These are phyloP conservation scores for Ladona fulva DNA, from an alignment of 1,140 invertebrate species.

Conservation along the genomic window DNA sequence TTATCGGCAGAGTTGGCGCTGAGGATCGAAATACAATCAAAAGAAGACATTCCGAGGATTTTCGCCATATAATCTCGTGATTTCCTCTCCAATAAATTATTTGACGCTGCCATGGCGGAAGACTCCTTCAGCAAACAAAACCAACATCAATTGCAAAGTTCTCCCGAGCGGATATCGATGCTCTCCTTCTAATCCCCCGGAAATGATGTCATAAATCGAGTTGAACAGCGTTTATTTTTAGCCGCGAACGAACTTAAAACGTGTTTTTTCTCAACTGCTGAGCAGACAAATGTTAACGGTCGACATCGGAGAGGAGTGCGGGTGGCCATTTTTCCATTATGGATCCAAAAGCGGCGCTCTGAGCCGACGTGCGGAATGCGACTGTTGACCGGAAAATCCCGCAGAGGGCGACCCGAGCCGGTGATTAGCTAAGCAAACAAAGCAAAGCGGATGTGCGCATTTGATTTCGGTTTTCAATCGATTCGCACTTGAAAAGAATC, in stretches of 20 bases:
- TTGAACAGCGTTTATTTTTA: constrained; percentile 5
- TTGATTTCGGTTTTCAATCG: too few relatives aligned
- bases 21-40: too few relatives aligned
- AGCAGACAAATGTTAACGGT: neutral
- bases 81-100: neutral
- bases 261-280: neutral
- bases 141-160: neutral
- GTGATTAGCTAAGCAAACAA: too few relatives aligned
- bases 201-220: constrained; percentile 10
- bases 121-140: too few relatives aligned
- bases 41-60: too few relatives aligned
- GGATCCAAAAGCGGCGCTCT: neutral
- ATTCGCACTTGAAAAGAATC: too few relatives aligned
- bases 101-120: too few relatives aligned
- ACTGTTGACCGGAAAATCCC: neutral
- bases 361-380: neutral
- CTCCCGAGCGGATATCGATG: neutral
- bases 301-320: neutral
- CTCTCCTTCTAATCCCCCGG: neutral
- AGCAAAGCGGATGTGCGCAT: too few relatives aligned
- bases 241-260: constrained; percentile 3
- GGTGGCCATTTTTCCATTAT: neutral
- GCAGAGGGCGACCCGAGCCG: too few relatives aligned
- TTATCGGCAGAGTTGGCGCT: too few relatives aligned
- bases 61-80: neutral